Evolutionary conservation across 2,888 invertebrate genomes (phyloP).

Genomic region (Philereme transversata): DNA sequence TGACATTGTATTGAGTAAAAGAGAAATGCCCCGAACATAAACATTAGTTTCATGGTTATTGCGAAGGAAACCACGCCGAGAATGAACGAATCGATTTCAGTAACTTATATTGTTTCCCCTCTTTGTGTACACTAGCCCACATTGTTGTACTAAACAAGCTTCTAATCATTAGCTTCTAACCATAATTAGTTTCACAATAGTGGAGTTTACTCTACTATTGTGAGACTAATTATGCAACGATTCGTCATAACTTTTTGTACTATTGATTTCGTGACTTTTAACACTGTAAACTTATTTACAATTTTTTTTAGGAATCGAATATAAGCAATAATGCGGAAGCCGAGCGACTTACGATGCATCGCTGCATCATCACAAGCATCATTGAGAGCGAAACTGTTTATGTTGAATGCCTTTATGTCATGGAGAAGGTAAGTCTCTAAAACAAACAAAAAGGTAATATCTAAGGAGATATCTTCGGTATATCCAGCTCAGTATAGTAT

Average conservation of each 20-base stretch:
- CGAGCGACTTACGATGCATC: conserved; percentile 93
- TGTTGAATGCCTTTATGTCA: conserved; percentile 94
- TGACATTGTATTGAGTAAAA: conserved; percentile 48
- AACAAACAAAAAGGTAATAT: neutral
- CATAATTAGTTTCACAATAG: too few relatives aligned
- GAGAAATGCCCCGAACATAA: conserved; percentile 32
- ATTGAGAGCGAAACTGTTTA: conserved; percentile 96
- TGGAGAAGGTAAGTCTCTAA: conserved; percentile 87
- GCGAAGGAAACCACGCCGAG: conserved; percentile 25
- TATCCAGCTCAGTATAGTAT: too few relatives aligned
- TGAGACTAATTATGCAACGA: conserved; percentile 24
- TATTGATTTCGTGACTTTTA: conserved; percentile 11
- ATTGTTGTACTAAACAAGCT: conserved; percentile 35
- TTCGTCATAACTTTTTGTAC: conserved; percentile 10
- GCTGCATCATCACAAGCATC: conserved; percentile 94
- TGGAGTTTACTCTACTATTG: conserved; percentile 18
- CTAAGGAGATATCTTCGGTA: too few relatives aligned
- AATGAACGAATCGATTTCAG: conserved; percentile 32
- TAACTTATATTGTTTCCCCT: conserved; percentile 29
- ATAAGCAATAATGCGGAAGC: conserved; percentile 86
- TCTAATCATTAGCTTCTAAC: too few relatives aligned
- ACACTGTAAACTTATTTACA: neutral
- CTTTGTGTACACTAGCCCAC: conserved; percentile 30
- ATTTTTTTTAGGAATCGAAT: conserved; percentile 62
- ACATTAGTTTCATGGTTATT: conserved; percentile 30